phyloP scores from a whole-genome alignment of 2,113 vertebrate species.

The Lagenorhynchus albirostris region DNA sequence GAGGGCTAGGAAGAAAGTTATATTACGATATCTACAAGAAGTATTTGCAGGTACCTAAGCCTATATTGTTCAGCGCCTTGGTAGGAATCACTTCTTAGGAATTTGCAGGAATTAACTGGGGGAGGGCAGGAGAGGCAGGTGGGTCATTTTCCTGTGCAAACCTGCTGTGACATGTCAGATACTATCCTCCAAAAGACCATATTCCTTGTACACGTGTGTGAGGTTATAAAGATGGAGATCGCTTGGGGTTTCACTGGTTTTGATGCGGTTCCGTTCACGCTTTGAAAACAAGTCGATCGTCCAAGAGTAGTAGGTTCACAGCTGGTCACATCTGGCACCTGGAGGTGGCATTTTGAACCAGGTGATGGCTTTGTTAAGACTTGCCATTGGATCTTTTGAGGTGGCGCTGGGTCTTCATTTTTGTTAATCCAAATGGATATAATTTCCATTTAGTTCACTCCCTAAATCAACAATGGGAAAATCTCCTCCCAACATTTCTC shows the following conservation, averaged over 20 bases:
- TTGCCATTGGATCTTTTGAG: slow-evolving; percentile 63
- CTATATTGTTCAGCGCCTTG: slow-evolving; percentile 36
- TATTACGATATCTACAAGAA: neutral
- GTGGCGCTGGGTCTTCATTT: slow-evolving; percentile 53
- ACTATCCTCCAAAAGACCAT: slow-evolving; percentile 40
- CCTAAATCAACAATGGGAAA: slow-evolving; percentile 56
- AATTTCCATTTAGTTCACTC: slow-evolving; percentile 71
- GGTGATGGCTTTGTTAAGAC: neutral
- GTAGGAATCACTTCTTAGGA: neutral
- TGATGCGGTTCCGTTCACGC: slow-evolving; percentile 31
- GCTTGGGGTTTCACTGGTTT: slow-evolving; percentile 42
- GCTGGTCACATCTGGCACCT: neutral
- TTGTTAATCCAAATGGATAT: slow-evolving; percentile 73
- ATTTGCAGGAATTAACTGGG: slow-evolving; percentile 46
- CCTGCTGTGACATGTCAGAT: neutral
- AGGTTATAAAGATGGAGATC: slow-evolving; percentile 6
- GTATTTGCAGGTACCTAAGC: neutral
- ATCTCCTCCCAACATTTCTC: slow-evolving; percentile 63
- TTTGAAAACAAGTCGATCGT: slow-evolving; percentile 30
- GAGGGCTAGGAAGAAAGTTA: slow-evolving; percentile 49
- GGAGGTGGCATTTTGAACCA: slow-evolving; percentile 60
- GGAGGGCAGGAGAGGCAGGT: neutral
- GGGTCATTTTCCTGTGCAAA: neutral
- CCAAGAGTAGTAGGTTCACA: slow-evolving; percentile 27
- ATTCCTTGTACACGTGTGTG: neutral